These are phyloP conservation scores for Lindbergichthys nudifrons DNA, from an alignment of 2,797 vertebrate genomes.

Conservation along the genomic window DNA sequence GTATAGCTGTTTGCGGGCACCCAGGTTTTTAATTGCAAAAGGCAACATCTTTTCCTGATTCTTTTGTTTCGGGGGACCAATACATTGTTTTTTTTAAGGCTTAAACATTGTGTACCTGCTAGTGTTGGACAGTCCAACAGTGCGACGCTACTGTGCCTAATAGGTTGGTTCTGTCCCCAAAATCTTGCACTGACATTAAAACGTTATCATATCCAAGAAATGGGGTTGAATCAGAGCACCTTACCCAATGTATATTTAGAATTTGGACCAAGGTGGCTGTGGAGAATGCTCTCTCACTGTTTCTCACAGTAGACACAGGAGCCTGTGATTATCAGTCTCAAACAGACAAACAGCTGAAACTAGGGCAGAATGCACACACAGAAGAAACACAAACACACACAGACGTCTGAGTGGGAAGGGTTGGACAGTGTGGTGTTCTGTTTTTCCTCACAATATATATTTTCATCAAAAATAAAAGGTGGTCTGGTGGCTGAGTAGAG, in stretches of 20 bases:
- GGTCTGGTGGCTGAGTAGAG: background rate
- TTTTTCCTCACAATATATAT: slow-evolving; percentile 9
- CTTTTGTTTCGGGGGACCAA: too few relatives aligned
- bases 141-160: background rate
- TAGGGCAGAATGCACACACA: slow-evolving; percentile 37
- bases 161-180: background rate
- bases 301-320: slow-evolving; percentile 38
- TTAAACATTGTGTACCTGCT: background rate
- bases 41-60: background rate
- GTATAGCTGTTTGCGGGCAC: background rate
- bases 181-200: background rate
- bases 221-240: background rate
- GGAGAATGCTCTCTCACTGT: slow-evolving; percentile 39
- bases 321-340: slow-evolving; percentile 55
- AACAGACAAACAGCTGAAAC: slow-evolving; percentile 55
- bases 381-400: slow-evolving; percentile 12
- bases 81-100: too few relatives aligned
- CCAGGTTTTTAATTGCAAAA: background rate
- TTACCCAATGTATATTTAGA: background rate
- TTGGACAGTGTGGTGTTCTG: slow-evolving; percentile 2
- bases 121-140: background rate
- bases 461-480: slow-evolving; percentile 16
- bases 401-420: slow-evolving; percentile 7
- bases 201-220: background rate
- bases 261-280: slow-evolving; percentile 16